Percentiles rank a stretch among this genome's conserved stretches.
Evolutionary conservation across 2,797 vertebrate genomes (phyloP).

Genomic region (Enteromius argenteus): DNA sequence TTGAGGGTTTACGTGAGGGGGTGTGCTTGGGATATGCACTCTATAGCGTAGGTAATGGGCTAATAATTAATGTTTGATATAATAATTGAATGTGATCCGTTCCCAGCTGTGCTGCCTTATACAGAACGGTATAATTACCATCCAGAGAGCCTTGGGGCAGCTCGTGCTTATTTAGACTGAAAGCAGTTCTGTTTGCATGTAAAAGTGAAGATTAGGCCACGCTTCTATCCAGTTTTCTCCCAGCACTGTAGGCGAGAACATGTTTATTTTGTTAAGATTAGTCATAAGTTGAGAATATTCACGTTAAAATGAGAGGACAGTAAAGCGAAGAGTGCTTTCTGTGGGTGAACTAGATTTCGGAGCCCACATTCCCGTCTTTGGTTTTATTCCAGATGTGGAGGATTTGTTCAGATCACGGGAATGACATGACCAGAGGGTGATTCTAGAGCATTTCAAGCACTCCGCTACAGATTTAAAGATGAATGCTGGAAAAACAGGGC

Average conservation of each 20-base stretch:
- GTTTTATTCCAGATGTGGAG: slow-evolving; percentile 51
- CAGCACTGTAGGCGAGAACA: slow-evolving; percentile 20
- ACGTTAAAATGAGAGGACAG: slow-evolving; percentile 31
- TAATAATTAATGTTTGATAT: slow-evolving; percentile 64
- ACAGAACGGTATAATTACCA: slow-evolving; percentile 57
- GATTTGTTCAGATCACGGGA: slow-evolving; percentile 51
- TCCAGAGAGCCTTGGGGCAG: slow-evolving; percentile 51
- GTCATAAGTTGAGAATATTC: slow-evolving; percentile 8
- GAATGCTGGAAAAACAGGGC: slow-evolving; percentile 54
- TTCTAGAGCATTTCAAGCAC: slow-evolving; percentile 30
- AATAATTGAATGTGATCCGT: slow-evolving; percentile 59
- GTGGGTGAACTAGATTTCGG: slow-evolving; percentile 30
- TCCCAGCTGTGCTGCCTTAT: slow-evolving; percentile 51
- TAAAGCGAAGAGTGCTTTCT: slow-evolving; percentile 13
- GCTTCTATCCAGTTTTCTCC: slow-evolving; percentile 35
- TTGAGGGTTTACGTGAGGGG: slow-evolving; percentile 43
- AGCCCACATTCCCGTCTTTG: slow-evolving; percentile 31
- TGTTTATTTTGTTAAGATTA: slow-evolving; percentile 51
- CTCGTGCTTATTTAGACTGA: slow-evolving; percentile 53
- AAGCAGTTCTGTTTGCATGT: slow-evolving; percentile 51
- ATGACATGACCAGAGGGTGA: slow-evolving; percentile 55
- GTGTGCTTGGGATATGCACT: slow-evolving; percentile 40
- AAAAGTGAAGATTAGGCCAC: slow-evolving; percentile 53
- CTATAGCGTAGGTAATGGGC: slow-evolving; percentile 54
- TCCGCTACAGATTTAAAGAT: slow-evolving; percentile 52